Percentiles rank a stretch among this genome's conserved stretches.
These are phyloP conservation scores for Sthenelais limicola DNA, from an alignment of 2,888 invertebrate species.

Conservation along the genomic window DNA sequence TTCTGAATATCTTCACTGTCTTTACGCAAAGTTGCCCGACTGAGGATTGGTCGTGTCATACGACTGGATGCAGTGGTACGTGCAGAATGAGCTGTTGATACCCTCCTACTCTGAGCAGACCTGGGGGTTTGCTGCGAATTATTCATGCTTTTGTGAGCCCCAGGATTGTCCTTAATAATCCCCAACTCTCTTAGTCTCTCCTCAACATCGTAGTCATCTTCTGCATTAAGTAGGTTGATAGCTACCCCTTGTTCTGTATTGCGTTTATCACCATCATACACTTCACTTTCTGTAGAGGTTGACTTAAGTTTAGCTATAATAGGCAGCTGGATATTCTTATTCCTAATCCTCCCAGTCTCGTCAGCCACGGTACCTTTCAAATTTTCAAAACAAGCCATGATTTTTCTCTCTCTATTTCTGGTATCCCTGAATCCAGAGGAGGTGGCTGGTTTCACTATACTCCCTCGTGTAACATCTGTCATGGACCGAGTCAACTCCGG, in stretches of 20 bases:
- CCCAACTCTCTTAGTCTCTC: constrained; percentile 2
- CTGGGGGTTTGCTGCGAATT: not conserved
- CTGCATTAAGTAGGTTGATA: too few relatives aligned
- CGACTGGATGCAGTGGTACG: not conserved
- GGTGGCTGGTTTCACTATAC: not conserved
- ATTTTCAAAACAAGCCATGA: constrained; percentile 22
- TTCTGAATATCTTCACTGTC: constrained; percentile 42
- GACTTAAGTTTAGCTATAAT: constrained; percentile 3
- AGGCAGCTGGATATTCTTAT: not conserved
- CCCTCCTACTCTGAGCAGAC: not conserved
- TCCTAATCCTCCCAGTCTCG: constrained; percentile 9
- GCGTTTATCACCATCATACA: too few relatives aligned
- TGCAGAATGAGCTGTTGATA: constrained; percentile 6
- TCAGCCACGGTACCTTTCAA: constrained; percentile 9
- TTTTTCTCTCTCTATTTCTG: not conserved
- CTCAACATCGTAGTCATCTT: constrained; percentile 21
- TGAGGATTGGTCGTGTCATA: not conserved
- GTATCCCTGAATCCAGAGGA: too few relatives aligned
- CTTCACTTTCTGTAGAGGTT: too few relatives aligned
- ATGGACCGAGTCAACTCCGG: constrained; percentile 1
- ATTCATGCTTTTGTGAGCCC: constrained; percentile 2
- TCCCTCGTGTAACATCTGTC: constrained; percentile 15
- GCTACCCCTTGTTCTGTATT: too few relatives aligned
- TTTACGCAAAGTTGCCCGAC: constrained; percentile 43
- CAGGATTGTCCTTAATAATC: not conserved